Percentiles rank a stretch among this genome's conserved stretches.
Conservation (phyloP, 2,113 vertebrate species). For the Myiopsitta monachus region DNA sequence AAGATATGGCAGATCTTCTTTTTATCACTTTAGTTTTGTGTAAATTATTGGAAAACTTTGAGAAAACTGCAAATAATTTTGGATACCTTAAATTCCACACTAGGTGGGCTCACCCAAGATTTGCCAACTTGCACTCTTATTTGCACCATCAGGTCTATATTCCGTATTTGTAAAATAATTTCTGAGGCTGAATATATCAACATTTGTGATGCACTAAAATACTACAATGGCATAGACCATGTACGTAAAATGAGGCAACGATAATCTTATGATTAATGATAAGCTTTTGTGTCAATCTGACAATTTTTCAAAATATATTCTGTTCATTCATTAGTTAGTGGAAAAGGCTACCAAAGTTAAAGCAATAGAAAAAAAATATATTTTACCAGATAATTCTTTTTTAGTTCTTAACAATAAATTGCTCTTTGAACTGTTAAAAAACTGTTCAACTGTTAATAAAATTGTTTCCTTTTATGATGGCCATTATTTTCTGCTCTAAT, state of each 20-base stretch:
- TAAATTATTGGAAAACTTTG: not conserved
- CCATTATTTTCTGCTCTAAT: not conserved
- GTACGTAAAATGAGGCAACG: not conserved
- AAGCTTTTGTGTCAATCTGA: not conserved
- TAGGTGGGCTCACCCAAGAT: not conserved
- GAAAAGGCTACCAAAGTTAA: not conserved
- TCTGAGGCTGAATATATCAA: not conserved
- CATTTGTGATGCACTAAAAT: not conserved
- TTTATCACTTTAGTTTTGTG: not conserved
- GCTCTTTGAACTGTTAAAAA: not conserved
- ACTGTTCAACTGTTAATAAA: not conserved
- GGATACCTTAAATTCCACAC: not conserved
- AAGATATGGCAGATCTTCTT: not conserved
- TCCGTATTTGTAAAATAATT: not conserved
- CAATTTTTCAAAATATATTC: not conserved
- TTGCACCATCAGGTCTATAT: not conserved
- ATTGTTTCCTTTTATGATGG: not conserved
- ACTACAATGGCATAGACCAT: not conserved
- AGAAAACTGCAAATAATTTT: not conserved
- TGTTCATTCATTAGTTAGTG: not conserved
- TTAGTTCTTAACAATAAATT: not conserved
- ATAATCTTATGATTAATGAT: not conserved
- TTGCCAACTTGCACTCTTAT: not conserved
- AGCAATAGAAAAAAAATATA: not conserved
- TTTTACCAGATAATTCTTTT: not conserved